These are phyloP conservation scores for Melanotaenia duboulayi DNA, from an alignment of 2,113 vertebrate genomes.

Conservation along the genomic window DNA sequence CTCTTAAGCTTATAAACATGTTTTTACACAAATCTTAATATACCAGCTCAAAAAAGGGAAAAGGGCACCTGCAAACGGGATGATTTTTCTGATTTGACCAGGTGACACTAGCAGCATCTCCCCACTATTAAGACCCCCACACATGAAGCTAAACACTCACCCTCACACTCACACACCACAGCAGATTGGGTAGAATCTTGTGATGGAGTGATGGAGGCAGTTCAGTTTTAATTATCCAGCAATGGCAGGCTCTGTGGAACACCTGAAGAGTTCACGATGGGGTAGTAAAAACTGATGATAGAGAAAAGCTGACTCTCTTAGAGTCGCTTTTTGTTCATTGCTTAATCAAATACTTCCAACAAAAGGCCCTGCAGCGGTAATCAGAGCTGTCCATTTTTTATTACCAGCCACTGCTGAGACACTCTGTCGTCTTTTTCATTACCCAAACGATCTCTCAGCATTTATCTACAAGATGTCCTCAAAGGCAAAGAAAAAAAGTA, in stretches of 20 bases:
- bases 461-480: neutral
- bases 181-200: too few relatives aligned
- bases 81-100: slow-evolving; percentile 37
- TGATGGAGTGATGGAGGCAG: slow-evolving; percentile 32
- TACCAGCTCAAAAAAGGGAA: neutral
- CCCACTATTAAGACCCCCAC: neutral
- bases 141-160: slow-evolving; percentile 17
- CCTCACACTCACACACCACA: neutral
- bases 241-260: slow-evolving; percentile 22
- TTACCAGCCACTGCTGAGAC: slow-evolving; percentile 10
- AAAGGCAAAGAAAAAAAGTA: neutral
- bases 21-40: neutral
- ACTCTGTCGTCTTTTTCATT: slow-evolving; percentile 2
- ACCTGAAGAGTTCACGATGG: slow-evolving; percentile 47
- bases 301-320: neutral
- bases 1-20: too few relatives aligned
- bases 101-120: slow-evolving; percentile 33
- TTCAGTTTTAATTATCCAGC: slow-evolving; percentile 31
- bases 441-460: neutral
- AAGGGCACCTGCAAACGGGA: slow-evolving; percentile 19
- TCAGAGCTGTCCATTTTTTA: slow-evolving; percentile 24
- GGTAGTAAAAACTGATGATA: slow-evolving; percentile 35
- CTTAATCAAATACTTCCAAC: slow-evolving; percentile 53
- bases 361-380: slow-evolving; percentile 40
- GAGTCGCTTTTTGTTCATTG: slow-evolving; percentile 32